Conservation (phyloP, 30 jellyfish, hydroid and myxozoan species). For the Aurelia coerulea region DNA sequence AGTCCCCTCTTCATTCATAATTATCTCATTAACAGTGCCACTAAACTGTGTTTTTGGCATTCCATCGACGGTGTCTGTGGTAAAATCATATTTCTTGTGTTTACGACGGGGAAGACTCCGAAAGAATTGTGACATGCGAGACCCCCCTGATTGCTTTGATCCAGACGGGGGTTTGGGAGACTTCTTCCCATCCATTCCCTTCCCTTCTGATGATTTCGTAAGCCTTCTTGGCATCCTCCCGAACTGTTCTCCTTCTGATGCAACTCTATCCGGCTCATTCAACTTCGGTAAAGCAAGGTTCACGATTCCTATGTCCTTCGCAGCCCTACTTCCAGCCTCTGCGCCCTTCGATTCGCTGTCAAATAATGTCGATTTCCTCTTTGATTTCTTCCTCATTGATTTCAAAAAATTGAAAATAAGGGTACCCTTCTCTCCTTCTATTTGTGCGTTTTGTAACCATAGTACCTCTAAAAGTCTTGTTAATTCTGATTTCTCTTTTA, state of each 20-base stretch:
- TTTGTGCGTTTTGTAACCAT: slow-evolving; percentile 49
- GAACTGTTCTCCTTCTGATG: slow-evolving; percentile 54
- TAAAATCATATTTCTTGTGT: slow-evolving; percentile 48
- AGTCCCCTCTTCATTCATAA: slow-evolving; percentile 39
- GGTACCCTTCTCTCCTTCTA: slow-evolving; percentile 56
- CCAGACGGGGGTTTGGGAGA: slow-evolving; percentile 9
- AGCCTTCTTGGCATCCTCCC: slow-evolving; percentile 11
- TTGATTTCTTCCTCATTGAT: slow-evolving; percentile 22
- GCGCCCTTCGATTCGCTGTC: slow-evolving; percentile 17
- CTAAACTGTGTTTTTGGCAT: slow-evolving; percentile 84
- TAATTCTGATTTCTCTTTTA: slow-evolving; percentile 22
- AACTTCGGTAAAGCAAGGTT: slow-evolving; percentile 1
- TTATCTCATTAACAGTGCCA: slow-evolving; percentile 59
- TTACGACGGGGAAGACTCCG: slow-evolving; percentile 67
- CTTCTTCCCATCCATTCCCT: slow-evolving; percentile 15
- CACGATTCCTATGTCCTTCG: not conserved
- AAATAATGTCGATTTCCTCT: slow-evolving; percentile 39
- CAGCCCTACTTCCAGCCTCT: slow-evolving; percentile 8
- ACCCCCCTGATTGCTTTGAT: slow-evolving; percentile 51
- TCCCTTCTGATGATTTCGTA: slow-evolving; percentile 8
- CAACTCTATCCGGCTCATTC: slow-evolving; percentile 29
- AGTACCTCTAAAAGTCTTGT: slow-evolving; percentile 10
- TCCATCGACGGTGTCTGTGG: slow-evolving; percentile 62
- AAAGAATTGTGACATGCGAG: slow-evolving; percentile 69
- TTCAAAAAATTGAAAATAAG: not conserved